These are phyloP conservation scores for Peromyscus leucopus DNA, from an alignment of 2,113 vertebrate genomes.

Conservation along the genomic window DNA sequence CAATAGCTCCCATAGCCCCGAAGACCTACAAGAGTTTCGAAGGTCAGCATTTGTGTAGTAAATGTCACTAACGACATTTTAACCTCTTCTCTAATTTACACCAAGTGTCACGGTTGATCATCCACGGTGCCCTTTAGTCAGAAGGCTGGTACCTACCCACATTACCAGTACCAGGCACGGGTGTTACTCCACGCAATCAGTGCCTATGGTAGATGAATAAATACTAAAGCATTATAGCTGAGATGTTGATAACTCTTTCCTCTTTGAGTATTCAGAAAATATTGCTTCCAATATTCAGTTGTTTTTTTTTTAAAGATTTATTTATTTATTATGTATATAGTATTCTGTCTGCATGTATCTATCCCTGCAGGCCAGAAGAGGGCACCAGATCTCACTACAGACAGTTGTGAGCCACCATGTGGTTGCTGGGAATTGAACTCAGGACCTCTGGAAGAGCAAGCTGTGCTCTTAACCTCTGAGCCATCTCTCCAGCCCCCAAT, in stretches of 20 bases:
- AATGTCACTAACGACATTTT: slow-evolving; percentile 57
- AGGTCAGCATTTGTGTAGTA: slow-evolving; percentile 45
- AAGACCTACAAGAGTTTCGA: slow-evolving; percentile 55
- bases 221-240: background rate
- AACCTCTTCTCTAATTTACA: slow-evolving; percentile 25
- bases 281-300: slow-evolving; percentile 16
- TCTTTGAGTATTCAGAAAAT: background rate
- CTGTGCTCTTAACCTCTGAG: too few relatives aligned
- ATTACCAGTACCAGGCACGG: background rate
- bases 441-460: too few relatives aligned
- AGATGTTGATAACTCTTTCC: background rate
- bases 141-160: background rate
- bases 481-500: too few relatives aligned
- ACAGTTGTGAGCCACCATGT: too few relatives aligned
- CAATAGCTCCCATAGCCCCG: slow-evolving; percentile 30
- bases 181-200: background rate
- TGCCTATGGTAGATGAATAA: background rate
- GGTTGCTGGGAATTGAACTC: too few relatives aligned
- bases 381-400: too few relatives aligned
- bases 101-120: background rate
- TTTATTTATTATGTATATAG: too few relatives aligned
- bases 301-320: too few relatives aligned
- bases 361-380: too few relatives aligned
- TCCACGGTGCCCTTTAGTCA: background rate
- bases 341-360: too few relatives aligned